phyloP scores from a whole-genome alignment of 2,113 vertebrate species.

The Aramus guarauna region DNA sequence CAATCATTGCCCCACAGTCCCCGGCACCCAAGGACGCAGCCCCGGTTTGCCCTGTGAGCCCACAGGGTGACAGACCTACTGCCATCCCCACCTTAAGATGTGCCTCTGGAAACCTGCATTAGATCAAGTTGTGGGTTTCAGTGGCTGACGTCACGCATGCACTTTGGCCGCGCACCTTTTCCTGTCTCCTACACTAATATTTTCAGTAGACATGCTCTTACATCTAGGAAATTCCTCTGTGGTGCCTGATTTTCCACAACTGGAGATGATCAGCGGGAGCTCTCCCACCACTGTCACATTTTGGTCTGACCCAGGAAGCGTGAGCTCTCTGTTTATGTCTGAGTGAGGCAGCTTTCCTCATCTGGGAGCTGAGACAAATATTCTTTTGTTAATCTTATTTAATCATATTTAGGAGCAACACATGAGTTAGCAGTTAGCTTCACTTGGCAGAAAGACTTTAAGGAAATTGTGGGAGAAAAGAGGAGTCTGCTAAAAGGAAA shows the following conservation, averaged over 20 bases:
- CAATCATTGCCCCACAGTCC: background rate
- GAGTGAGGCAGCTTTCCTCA: background rate
- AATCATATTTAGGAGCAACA: conserved; percentile 1
- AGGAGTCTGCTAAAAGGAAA: conserved; percentile 28
- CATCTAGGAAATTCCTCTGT: background rate
- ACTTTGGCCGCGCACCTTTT: background rate
- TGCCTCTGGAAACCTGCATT: background rate
- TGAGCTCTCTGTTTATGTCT: conserved; percentile 10
- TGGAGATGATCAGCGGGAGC: background rate
- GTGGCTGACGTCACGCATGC: rapidly evolving
- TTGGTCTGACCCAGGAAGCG: background rate
- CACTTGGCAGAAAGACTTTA: background rate
- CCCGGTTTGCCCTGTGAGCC: background rate
- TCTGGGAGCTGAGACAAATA: background rate
- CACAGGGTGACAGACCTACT: background rate
- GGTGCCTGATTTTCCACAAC: background rate
- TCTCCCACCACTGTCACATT: background rate
- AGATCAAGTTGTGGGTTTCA: background rate
- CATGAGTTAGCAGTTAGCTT: conserved; percentile 29
- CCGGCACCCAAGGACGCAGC: rapidly evolving
- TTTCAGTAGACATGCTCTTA: background rate
- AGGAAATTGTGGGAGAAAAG: conserved; percentile 26
- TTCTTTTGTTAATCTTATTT: background rate
- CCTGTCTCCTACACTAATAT: background rate
- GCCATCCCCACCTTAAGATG: background rate